phyloP scores from a whole-genome alignment of 2,113 vertebrate species.

The Alectura lathami region DNA sequence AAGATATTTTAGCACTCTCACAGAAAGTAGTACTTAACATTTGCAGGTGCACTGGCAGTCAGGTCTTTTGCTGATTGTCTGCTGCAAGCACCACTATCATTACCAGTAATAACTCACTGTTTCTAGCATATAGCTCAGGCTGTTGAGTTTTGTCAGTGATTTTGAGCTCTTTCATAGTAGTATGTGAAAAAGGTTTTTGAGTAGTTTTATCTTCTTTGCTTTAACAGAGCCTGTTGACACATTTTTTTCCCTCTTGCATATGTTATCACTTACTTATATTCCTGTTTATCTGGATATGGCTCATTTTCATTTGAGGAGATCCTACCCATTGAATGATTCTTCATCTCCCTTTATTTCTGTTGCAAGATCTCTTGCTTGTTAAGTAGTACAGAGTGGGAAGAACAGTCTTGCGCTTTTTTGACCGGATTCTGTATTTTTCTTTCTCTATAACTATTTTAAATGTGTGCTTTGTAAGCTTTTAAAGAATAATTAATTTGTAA shows the following conservation, averaged over 20 bases:
- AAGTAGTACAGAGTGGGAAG: not conserved
- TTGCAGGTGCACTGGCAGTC: not conserved
- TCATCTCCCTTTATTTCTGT: not conserved
- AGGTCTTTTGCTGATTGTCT: not conserved
- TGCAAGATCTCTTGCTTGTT: not conserved
- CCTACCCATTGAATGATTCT: not conserved
- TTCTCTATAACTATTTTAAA: not conserved
- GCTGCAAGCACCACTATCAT: not conserved
- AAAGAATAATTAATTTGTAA: not conserved
- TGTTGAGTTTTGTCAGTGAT: not conserved
- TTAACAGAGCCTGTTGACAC: not conserved
- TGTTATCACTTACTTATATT: not conserved
- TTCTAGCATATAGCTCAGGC: not conserved
- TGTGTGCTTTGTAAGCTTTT: not conserved
- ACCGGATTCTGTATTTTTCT: not conserved
- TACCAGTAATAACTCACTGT: not conserved
- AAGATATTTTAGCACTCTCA: not conserved
- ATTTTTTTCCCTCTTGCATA: not conserved
- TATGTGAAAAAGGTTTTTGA: not conserved
- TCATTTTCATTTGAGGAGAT: not conserved
- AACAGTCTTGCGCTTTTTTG: not conserved
- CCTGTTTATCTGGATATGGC: not conserved
- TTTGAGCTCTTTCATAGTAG: not conserved
- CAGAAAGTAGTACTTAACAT: not conserved
- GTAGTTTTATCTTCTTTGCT: not conserved